phyloP scores from a whole-genome alignment of 2,888 invertebrate species.

The Eremobia ochroleuca region DNA sequence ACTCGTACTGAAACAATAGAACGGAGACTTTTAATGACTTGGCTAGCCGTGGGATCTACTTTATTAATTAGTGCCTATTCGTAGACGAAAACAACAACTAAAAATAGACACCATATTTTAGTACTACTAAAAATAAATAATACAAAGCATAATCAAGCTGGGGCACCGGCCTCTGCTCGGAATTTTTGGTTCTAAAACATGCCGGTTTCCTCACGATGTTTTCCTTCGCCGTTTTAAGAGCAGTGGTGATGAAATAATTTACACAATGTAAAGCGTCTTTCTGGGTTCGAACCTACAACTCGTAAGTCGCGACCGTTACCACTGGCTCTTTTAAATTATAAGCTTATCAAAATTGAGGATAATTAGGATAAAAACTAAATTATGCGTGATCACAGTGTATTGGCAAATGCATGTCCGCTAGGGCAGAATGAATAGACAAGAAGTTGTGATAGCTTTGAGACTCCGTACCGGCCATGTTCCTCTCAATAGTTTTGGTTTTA shows the following conservation, averaged over 20 bases:
- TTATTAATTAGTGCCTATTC: conserved; percentile 3
- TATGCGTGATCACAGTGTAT: background rate
- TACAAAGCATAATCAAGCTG: background rate
- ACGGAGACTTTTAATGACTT: conserved; percentile 16
- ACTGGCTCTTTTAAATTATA: background rate
- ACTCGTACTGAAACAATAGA: background rate
- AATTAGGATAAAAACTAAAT: background rate
- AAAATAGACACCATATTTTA: conserved; percentile 1
- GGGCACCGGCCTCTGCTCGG: background rate
- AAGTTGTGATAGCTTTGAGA: too few relatives aligned
- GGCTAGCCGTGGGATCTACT: background rate
- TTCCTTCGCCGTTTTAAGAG: background rate
- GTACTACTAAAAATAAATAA: conserved; percentile 2
- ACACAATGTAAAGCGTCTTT: background rate
- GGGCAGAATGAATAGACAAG: too few relatives aligned
- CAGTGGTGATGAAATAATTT: background rate
- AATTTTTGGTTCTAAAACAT: background rate
- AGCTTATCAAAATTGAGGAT: background rate
- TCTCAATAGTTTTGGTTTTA: too few relatives aligned
- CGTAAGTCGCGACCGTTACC: background rate
- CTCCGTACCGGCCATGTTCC: too few relatives aligned
- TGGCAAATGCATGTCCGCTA: background rate
- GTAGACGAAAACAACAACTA: background rate
- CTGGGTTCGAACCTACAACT: background rate
- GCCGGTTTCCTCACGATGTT: background rate